Base-by-base conservation (phyloP, 2,113 vertebrate genomes). In the Passer domesticus region DNA sequence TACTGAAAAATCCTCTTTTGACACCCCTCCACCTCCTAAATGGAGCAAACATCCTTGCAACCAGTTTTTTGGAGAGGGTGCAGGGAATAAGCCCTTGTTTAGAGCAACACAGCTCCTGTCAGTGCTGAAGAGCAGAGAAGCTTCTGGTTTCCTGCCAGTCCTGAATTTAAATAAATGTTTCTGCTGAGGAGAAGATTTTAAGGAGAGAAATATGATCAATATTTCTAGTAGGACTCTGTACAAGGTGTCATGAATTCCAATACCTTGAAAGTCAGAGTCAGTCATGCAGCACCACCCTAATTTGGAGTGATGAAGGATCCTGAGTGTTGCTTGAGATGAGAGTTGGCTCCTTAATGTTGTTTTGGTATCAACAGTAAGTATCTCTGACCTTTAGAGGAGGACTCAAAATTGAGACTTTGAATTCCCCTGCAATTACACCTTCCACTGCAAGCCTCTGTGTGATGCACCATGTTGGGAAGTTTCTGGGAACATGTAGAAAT, bases 181-280 rank as follows among this genome's bases (percentile, higher is more conserved):
- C 31, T 87, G 43, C 39, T 43, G 30, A 79, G 46, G 35, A 63
- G 20, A 13, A 13, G 31, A 15, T 46, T 75, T 56, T 72, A 43
- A 55, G 53, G 41, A 69, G 46, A 90, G 58, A 76, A 78, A 49
- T 4, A 2, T 30, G 53, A 55, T 46, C 37, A 7, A 0, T 77
- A 37, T 66, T 96, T 74, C 79, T 31, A 67, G 50, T 33, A 66
- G 55, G 47, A 11, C 24, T 56, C 59, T 31, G 0, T 55, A 27
- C 21, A n/a, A 53, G 44, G 6, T 8, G 3, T 64, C 13, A 6
- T n/a, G 24, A 59, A 58, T 82, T 87, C 81, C 1, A 0, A 0
- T 46, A 23, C 70, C 63, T 70, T 25, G 5, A 21, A 79, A 74
- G 60, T 33, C 15, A 2, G 60, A 67, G 63, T 55, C 49, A 43